phyloP scores from a whole-genome alignment of 2,797 vertebrate species.

The Oryzias sinensis region DNA sequence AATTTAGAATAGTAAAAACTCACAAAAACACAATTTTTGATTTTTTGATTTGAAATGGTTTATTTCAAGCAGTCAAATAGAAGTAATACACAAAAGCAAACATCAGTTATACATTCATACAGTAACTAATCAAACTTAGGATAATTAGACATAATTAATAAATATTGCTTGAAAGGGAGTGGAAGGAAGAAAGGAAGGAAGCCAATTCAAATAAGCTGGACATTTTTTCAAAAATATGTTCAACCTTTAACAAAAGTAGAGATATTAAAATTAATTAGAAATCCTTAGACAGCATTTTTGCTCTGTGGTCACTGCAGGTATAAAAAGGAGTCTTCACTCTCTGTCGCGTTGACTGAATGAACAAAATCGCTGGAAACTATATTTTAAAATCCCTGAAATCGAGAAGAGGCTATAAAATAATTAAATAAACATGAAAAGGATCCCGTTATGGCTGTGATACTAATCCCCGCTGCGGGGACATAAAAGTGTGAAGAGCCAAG shows the following conservation, averaged over 20 bases:
- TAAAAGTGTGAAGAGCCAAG: background rate
- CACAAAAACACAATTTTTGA: too few relatives aligned
- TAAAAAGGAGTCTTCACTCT: slow-evolving; percentile 4
- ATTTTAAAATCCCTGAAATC: slow-evolving; percentile 4
- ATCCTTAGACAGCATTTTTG: slow-evolving; percentile 4
- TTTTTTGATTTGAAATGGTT: too few relatives aligned
- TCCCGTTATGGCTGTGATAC: background rate
- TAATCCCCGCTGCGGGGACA: background rate
- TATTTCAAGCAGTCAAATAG: too few relatives aligned
- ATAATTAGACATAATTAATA: too few relatives aligned
- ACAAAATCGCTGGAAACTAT: background rate
- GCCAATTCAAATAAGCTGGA: background rate
- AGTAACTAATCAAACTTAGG: too few relatives aligned
- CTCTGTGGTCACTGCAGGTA: slow-evolving; percentile 9
- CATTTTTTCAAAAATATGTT: slow-evolving; percentile 2
- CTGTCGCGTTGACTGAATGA: slow-evolving; percentile 2
- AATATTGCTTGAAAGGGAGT: too few relatives aligned
- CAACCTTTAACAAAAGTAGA: background rate
- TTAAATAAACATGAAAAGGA: background rate
- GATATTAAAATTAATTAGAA: slow-evolving; percentile 6
- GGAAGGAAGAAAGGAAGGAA: too few relatives aligned
- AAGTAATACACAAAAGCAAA: too few relatives aligned
- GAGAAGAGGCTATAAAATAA: slow-evolving; percentile 2
- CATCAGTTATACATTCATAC: too few relatives aligned
- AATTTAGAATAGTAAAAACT: too few relatives aligned